Percentiles rank a stretch among this genome's conserved stretches.
phyloP scores from a whole-genome alignment of 2,888 invertebrate genomes.

The Rhimphoctona megacephalus region DNA sequence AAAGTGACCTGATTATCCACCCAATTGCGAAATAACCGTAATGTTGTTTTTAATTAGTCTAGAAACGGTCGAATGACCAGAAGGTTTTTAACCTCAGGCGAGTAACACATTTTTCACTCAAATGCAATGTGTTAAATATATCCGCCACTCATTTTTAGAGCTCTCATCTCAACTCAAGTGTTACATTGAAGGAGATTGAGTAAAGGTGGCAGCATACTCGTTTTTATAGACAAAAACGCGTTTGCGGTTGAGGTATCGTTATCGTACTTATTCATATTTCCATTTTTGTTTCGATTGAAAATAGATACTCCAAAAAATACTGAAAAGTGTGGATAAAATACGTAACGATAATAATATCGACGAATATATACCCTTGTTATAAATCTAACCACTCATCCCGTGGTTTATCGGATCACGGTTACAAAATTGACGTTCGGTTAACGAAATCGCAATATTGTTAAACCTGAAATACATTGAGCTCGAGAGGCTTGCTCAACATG shows the following conservation, averaged over 20 bases:
- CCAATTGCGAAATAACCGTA: no score
- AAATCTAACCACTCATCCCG: slow-evolving; percentile 43
- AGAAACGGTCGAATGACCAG: no score
- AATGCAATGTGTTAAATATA: no score
- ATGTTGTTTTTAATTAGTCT: no score
- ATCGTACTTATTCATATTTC: not conserved
- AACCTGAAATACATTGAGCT: slow-evolving; percentile 46
- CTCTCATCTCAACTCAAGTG: not conserved
- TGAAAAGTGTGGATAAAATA: not conserved
- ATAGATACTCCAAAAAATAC: not conserved
- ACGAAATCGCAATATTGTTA: slow-evolving; percentile 66
- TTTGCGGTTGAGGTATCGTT: not conserved
- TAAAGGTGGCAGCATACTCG: not conserved
- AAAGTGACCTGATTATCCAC: not conserved
- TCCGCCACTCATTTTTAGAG: no score
- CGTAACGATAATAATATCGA: not conserved
- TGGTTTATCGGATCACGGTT: slow-evolving; percentile 50
- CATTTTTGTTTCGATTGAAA: not conserved
- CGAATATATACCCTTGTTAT: not conserved
- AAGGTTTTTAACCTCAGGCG: no score
- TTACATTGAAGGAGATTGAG: not conserved
- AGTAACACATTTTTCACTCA: no score
- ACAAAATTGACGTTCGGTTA: slow-evolving; percentile 62
- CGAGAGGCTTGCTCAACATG: slow-evolving; percentile 10
- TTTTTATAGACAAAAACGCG: no score